These are phyloP conservation scores for Wiebesia pumilae DNA, from an alignment of 1,140 invertebrate genomes.

Conservation along the genomic window DNA sequence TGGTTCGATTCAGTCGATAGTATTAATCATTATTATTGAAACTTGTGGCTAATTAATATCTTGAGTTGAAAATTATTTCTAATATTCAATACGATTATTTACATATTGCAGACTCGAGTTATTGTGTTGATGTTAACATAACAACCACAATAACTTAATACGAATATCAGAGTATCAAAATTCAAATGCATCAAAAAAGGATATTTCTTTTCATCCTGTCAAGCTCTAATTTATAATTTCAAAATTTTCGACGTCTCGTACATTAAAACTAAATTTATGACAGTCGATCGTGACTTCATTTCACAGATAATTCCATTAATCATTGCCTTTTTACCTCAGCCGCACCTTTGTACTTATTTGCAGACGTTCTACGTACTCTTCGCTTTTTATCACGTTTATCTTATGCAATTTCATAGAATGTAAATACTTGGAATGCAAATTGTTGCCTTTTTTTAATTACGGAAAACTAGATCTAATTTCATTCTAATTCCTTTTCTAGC, in stretches of 20 bases:
- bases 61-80: too few relatives aligned
- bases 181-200: too few relatives aligned
- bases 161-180: too few relatives aligned
- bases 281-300: constrained; percentile 20
- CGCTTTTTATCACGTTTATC: constrained; percentile 17
- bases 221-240: constrained; percentile 19
- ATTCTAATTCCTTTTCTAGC: neutral
- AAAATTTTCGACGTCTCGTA: neutral
- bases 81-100: too few relatives aligned
- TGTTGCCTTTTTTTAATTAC: neutral
- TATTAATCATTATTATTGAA: too few relatives aligned
- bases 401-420: neutral
- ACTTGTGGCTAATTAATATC: too few relatives aligned
- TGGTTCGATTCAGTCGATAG: too few relatives aligned
- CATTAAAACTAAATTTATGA: constrained; percentile 15
- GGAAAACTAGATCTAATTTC: neutral
- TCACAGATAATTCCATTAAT: constrained; percentile 26
- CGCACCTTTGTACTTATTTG: constrained; percentile 9
- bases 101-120: too few relatives aligned
- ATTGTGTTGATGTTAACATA: too few relatives aligned
- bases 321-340: constrained; percentile 2
- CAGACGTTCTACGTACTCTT: constrained; percentile 8
- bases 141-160: too few relatives aligned
- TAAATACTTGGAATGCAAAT: neutral
- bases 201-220: neutral